Conservation (phyloP, 2,888 invertebrate genomes). For the Leptura quadrifasciata region DNA sequence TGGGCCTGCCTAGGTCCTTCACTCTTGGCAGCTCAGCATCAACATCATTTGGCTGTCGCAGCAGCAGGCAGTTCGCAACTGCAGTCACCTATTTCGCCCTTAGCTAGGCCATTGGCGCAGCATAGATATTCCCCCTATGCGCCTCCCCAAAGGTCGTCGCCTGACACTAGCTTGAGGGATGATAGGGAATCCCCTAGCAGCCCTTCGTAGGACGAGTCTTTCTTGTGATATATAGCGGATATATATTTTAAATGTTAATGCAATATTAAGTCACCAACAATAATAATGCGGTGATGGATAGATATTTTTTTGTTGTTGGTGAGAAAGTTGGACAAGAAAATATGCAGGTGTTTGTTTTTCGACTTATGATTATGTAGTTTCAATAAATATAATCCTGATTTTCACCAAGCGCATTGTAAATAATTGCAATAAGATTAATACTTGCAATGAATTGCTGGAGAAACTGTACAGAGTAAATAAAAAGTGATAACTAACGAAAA, state of each 20-base stretch:
- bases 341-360: not conserved
- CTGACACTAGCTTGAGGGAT: constrained; percentile 78
- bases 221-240: constrained; percentile 55
- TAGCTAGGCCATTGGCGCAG: constrained; percentile 77
- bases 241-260: constrained; percentile 40
- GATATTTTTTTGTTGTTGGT: constrained; percentile 20
- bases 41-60: constrained; percentile 76
- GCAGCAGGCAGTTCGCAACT: constrained; percentile 76
- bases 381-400: not conserved
- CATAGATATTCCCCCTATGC: constrained; percentile 78
- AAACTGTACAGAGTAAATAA: not conserved
- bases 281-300: constrained; percentile 24
- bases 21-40: constrained; percentile 79
- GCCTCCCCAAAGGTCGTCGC: constrained; percentile 76
- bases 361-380: not conserved
- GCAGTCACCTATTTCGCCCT: constrained; percentile 74
- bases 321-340: not conserved
- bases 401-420: constrained; percentile 1
- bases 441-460: not conserved
- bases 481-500: not conserved
- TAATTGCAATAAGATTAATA: not conserved
- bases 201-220: constrained; percentile 65
- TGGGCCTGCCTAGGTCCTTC: constrained; percentile 83
- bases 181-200: constrained; percentile 72
- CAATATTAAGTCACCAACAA: constrained; percentile 29